Evolutionary conservation across 2,113 vertebrate genomes (phyloP).

Genomic region (Aptenodytes forsteri): DNA sequence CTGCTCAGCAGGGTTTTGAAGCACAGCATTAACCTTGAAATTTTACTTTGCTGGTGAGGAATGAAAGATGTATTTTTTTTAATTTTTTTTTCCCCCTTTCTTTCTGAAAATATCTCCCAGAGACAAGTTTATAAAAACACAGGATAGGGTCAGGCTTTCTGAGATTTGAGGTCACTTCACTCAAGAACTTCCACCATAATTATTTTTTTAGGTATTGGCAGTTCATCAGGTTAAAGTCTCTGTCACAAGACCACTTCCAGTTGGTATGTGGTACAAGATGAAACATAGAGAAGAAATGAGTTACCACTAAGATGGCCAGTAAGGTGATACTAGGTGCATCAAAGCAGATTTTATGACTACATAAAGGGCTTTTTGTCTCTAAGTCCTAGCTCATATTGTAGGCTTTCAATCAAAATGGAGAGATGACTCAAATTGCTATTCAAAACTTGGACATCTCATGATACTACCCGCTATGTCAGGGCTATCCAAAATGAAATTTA

Average conservation of each 20-base stretch:
- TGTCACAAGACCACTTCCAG: neutral
- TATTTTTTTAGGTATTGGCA: neutral
- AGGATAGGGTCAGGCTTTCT: neutral
- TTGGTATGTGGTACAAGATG: neutral
- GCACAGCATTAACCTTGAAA: neutral
- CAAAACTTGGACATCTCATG: neutral
- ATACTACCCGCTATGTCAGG: neutral
- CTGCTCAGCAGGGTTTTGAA: neutral
- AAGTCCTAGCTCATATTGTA: neutral
- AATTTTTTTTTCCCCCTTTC: fast-evolving
- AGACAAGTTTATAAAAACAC: neutral
- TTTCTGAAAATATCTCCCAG: neutral
- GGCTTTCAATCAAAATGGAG: neutral
- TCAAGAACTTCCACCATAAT: neutral
- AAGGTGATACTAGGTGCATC: neutral
- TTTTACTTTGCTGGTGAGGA: neutral
- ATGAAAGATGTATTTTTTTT: neutral
- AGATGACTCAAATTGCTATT: neutral
- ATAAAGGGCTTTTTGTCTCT: neutral
- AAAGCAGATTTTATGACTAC: neutral
- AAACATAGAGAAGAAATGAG: neutral
- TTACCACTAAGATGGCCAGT: neutral
- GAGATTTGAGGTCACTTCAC: neutral
- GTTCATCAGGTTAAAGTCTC: neutral
- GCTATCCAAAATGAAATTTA: neutral